phyloP scores from a whole-genome alignment of 2,888 invertebrate genomes.

The Hypomecis atomaria region DNA sequence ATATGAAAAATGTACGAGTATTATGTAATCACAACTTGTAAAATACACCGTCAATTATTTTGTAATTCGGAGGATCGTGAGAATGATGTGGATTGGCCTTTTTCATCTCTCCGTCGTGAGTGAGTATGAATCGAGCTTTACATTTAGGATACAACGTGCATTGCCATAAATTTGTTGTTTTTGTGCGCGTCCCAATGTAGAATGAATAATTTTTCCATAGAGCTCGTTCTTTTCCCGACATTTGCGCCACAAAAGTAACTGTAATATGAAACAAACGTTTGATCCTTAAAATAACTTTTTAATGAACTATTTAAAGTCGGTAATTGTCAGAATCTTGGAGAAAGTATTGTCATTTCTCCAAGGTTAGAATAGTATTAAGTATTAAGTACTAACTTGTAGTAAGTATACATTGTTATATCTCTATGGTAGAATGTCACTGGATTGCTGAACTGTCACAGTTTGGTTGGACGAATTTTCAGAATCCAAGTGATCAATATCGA shows the following conservation, averaged over 20 bases:
- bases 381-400: too few species aligned
- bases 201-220: conserved; percentile 15
- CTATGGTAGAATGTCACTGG: too few species aligned
- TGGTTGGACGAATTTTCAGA: too few species aligned
- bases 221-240: conserved; percentile 12
- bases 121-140: conserved; percentile 21
- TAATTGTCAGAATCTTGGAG: too few species aligned
- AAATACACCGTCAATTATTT: conserved; percentile 16
- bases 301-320: too few species aligned
- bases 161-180: conserved; percentile 9
- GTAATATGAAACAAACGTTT: conserved; percentile 1
- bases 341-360: too few species aligned
- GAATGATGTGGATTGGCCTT: not conserved
- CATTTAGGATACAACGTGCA: conserved; percentile 28
- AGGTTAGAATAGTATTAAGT: too few species aligned
- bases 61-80: conserved; percentile 9
- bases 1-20: too few species aligned
- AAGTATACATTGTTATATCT: too few species aligned
- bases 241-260: conserved; percentile 16
- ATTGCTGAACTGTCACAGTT: too few species aligned
- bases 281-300: not conserved
- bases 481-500: too few species aligned
- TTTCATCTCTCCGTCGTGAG: conserved; percentile 2
- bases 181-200: not conserved
- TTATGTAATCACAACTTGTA: not conserved